These are phyloP conservation scores for Alfaro cultratus DNA, from an alignment of 2,797 vertebrate species.

Conservation along the genomic window DNA sequence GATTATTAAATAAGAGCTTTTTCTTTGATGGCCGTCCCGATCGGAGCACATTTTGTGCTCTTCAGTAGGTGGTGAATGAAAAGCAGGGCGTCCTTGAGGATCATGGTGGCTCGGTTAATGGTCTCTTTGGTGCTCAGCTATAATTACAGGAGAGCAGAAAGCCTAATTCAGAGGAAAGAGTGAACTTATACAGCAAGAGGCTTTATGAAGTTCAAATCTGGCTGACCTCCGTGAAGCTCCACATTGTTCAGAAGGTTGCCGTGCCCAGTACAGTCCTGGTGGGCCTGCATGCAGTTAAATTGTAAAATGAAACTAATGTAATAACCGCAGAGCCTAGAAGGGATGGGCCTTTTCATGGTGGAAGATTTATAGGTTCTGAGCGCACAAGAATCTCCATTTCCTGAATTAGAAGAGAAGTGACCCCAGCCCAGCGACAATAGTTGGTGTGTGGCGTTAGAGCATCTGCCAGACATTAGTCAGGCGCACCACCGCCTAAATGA, in stretches of 20 bases:
- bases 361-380: constrained; percentile 66
- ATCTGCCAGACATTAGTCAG: constrained; percentile 80
- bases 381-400: constrained; percentile 72
- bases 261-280: constrained; percentile 10
- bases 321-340: constrained; percentile 59
- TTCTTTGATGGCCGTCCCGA: background rate
- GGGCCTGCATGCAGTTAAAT: constrained; percentile 52
- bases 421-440: constrained; percentile 63
- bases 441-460: constrained; percentile 67
- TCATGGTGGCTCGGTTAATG: constrained; percentile 17
- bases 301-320: constrained; percentile 76
- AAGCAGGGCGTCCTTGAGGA: constrained; percentile 32
- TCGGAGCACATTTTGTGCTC: background rate
- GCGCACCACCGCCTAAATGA: constrained; percentile 67
- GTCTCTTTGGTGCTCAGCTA: constrained; percentile 23
- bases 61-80: constrained; percentile 25
- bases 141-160: constrained; percentile 10
- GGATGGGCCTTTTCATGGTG: constrained; percentile 59
- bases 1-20: background rate
- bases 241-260: constrained; percentile 28
- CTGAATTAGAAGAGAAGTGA: constrained; percentile 68
- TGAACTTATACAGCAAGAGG: background rate
- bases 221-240: background rate
- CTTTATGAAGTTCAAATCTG: constrained; percentile 5
- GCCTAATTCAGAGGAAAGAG: constrained; percentile 15